Evolutionary conservation across 2,113 vertebrate species (phyloP).

Genomic region (Grus americana): DNA sequence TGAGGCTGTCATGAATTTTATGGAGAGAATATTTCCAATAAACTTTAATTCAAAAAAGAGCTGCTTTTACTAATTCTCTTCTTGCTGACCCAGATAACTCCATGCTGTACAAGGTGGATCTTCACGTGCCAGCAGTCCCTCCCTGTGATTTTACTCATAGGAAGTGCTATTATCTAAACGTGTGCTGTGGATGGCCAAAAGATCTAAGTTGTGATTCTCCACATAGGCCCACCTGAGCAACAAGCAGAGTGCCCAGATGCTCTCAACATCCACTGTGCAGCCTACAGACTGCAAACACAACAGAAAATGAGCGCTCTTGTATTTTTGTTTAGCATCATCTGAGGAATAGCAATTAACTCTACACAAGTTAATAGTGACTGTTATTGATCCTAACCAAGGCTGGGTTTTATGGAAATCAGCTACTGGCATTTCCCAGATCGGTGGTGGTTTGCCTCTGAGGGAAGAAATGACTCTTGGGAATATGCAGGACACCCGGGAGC

Average conservation of each 20-base stretch:
- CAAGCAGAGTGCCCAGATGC: rapidly evolving
- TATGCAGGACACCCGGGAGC: neutral
- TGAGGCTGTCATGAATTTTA: neutral
- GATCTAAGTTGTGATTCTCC: neutral
- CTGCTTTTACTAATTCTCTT: neutral
- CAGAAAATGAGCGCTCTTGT: neutral
- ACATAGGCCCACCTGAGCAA: neutral
- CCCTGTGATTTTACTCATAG: neutral
- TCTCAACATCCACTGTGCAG: neutral
- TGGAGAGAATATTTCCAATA: neutral
- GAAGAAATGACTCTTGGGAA: neutral
- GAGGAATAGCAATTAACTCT: neutral
- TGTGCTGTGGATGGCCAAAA: neutral
- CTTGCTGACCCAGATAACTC: neutral
- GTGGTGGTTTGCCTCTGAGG: neutral
- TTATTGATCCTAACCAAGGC: neutral
- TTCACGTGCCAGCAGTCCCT: neutral
- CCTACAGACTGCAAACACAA: neutral
- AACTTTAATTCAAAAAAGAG: neutral
- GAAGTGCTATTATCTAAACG: neutral
- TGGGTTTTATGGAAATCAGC: neutral
- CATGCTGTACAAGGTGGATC: rapidly evolving
- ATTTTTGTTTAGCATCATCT: neutral
- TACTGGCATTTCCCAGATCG: neutral
- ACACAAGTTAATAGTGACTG: neutral